Evolutionary conservation across 2,113 vertebrate species (phyloP).

Genomic region (Psettodes erumei): DNA sequence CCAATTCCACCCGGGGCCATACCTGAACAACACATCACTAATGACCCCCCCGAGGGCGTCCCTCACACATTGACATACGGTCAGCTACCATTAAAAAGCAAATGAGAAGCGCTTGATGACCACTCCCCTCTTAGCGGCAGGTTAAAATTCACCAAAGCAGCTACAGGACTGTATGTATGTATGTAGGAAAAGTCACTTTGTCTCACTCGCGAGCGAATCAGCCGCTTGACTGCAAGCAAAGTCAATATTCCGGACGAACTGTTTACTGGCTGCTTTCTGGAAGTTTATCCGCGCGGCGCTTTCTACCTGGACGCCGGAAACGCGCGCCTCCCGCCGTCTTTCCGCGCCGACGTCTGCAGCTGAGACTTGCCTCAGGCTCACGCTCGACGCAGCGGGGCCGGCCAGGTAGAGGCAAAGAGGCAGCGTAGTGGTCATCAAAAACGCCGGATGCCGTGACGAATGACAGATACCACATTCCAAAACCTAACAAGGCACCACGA

Average conservation of each 20-base stretch:
- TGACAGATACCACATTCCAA: slow-evolving; percentile 46
- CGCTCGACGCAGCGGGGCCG: too few species aligned
- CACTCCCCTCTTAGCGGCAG: slow-evolving; percentile 35
- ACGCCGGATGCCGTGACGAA: slow-evolving; percentile 43
- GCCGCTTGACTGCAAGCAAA: neutral
- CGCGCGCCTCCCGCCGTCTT: neutral
- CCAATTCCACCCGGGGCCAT: slow-evolving; percentile 65
- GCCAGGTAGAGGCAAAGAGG: slow-evolving; percentile 20
- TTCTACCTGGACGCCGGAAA: neutral
- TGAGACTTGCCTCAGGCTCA: neutral
- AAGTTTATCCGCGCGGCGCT: too few species aligned
- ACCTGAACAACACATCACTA: slow-evolving; percentile 59
- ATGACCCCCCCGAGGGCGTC: slow-evolving; percentile 47
- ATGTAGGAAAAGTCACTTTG: neutral
- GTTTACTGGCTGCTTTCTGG: slow-evolving; percentile 29
- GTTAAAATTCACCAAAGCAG: slow-evolving; percentile 23
- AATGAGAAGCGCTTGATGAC: slow-evolving; percentile 71
- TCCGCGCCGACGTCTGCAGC: neutral
- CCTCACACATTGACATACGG: slow-evolving; percentile 44
- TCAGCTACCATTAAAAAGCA: slow-evolving; percentile 49
- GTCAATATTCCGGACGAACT: too few species aligned
- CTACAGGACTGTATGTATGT: too few species aligned
- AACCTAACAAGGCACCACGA: slow-evolving; percentile 36
- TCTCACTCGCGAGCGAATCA: slow-evolving; percentile 3
- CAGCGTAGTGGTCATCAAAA: slow-evolving; percentile 64